Evolutionary conservation across 2,888 invertebrate genomes (phyloP), one percentile per base, ranked within the genome.

Genomic region (Mesoligia furuncula): DNA sequence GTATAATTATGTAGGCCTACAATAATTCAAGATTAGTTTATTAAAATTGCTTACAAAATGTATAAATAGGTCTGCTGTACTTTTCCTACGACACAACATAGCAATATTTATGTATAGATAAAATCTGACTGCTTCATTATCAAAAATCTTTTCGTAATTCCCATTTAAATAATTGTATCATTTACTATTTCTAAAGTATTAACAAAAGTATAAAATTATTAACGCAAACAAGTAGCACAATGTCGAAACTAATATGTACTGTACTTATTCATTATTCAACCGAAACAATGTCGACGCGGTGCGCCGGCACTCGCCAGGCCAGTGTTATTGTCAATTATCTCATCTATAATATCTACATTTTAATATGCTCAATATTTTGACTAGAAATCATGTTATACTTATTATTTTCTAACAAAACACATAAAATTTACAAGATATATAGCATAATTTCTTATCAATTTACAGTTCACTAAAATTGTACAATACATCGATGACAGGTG

Each of bases 351-450:
- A 95, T 95, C 95, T 96, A 96, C 95, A 94, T 93, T 94, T 95
- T 94, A 95, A 95, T 96, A 96, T 95, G 96, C 94, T 96, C 95
- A 95, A 96, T 96, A 96, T 95, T 96, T 96, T 97, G 97, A 97
- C 97, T 97, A 97, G 97, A 97, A 96, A 96, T 95, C 96, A 95
- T 96, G 95, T 95, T 95, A 94, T 94, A 95, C 93, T 95, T 94
- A 95, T 95, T 95, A 95, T 92, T 94, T 93, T 95, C 95, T 95
- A 96, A 95, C 93, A 95, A 95, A 95, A 96, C 95, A 94, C 94
- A 95, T 92, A 93, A 93, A 94, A 95, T 96, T 94, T 96, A 96
- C 96, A 96, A 90, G 91, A 92, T 94, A 95, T 95, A 96, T 95
- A 95, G 94, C 95, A 95, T 94, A 93, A 94, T 94, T 95, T 95